Conservation (phyloP, 2,888 invertebrate species). For the Napeogenes sylphis region DNA sequence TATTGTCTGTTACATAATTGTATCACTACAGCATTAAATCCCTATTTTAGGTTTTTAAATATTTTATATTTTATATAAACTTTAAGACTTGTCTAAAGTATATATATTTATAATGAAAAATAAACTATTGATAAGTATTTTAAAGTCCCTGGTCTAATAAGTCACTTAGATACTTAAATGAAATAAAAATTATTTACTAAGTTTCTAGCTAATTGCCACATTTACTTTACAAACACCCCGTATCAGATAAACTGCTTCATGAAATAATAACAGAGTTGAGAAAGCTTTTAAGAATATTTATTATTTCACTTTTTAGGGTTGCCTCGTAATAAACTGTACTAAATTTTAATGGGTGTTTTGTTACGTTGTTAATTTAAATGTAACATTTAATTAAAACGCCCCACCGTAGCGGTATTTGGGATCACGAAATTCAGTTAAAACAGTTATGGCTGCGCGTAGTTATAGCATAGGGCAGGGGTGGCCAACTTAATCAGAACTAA, state of each 20-base stretch:
- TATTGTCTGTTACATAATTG: too few species aligned
- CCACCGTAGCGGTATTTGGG: slow-evolving; percentile 36
- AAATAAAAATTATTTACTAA: neutral
- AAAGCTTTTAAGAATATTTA: slow-evolving; percentile 55
- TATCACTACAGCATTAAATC: too few species aligned
- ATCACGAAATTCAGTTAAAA: neutral
- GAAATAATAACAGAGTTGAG: slow-evolving; percentile 47
- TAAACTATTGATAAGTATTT: too few species aligned
- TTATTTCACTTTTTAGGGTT: slow-evolving; percentile 49
- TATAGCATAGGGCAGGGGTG: neutral
- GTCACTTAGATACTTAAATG: too few species aligned
- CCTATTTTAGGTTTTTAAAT: too few species aligned
- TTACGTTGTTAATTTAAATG: slow-evolving; percentile 63
- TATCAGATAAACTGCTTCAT: slow-evolving; percentile 43
- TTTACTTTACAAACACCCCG: slow-evolving; percentile 52
- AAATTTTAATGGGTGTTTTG: slow-evolving; percentile 40
- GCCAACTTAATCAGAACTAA: too few species aligned
- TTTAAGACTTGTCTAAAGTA: too few species aligned
- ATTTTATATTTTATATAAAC: too few species aligned
- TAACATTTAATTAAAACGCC: slow-evolving; percentile 62
- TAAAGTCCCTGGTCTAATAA: too few species aligned
- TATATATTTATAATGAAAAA: too few species aligned
- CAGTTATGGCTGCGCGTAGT: neutral
- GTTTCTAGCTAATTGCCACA: slow-evolving; percentile 1
- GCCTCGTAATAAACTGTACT: slow-evolving; percentile 17